Evolutionary conservation across 2,113 vertebrate genomes (phyloP), one percentile per base, ranked within the genome.

Genomic region (Mustela lutreola): DNA sequence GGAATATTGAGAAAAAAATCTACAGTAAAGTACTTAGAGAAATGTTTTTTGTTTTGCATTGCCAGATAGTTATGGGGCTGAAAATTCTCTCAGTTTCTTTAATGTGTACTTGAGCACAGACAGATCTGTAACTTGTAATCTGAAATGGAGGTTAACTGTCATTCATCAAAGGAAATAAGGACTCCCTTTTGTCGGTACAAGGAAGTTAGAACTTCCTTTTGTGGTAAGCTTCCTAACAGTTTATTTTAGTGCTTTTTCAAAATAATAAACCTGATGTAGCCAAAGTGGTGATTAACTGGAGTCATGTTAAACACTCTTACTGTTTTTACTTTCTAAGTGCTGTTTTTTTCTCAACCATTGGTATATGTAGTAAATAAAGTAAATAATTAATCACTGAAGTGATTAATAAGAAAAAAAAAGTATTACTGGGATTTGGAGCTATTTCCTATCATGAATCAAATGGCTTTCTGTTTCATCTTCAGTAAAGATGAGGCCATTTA

Each of bases 231-330:
- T 71, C 85, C 16, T 14, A 71, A 70, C 65, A 88, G 45, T 91
- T 93, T 71, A 95, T 87, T 96, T 91, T 84, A 71, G 45, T 88
- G 56, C 18, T 73, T 97, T 96, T 82, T 78, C 75, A 86, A 87
- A 90, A 73, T n/a, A 79, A 56, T 78, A 84, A 97, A 87, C 33
- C 53, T 31, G 0, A 45, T 45, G 50, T 56, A 56, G 88, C 39
- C 36, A 42, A 88, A 88, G 42, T 82, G 58, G 62, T 83, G 22
- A 94, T 89, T 96, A 75, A 75, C 73, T 85, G 76, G 21, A 71
- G 50, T 91, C 45, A 48, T n/a, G 63, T 33, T 92, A 65, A 88
- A 36, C 31, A 56, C 15, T 78, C 58, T 75, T 75, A 62, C 56
- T 80, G 1, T 87, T 79, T 67, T 26, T 88, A 63, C 26, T 79